Base-by-base conservation (phyloP, 2,113 vertebrate genomes). In the Mus spicilegus region DNA sequence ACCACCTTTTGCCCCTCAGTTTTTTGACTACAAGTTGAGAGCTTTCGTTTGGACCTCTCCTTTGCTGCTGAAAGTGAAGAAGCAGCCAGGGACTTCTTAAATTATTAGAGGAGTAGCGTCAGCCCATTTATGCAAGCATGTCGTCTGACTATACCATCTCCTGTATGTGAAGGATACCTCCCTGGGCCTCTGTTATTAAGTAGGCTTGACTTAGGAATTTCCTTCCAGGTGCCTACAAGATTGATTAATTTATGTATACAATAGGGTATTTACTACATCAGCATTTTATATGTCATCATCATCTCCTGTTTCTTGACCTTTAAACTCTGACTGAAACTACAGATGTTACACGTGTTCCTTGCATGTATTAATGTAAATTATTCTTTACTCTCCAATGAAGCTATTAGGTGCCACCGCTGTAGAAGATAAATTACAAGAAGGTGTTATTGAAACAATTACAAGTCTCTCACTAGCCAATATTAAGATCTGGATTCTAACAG, bases 401-500 rank as follows among this genome's bases (percentile, higher is more conserved):
- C 98, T 99, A 96, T 96, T 99, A 97, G 99, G 99, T 97, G 99
- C 99, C 89, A 99, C 99, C 92, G 99, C 99, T 13, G 97, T 99
- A 65, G 99, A 99, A 98, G 99, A 99, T 97, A 99, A 99, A 97
- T 98, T 99, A 63, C 99, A 99, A 97, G 99, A 99, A 36, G 99
- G 99, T 54, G 99, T 99, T 63, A 98, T 97, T 30, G 99, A 99
- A 96, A 99, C 99, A 0, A 97, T 99, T 46, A 96, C 98, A 93
- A 98, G 98, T 96, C 98, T 99, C 76, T 98, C 94, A 84, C 96
- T 99, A 61, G 99, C 99, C 39, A 98, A 99, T 97, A 99, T 99
- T 96, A 99, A 99, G 98, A 98, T 99, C 96, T 99, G 99, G 99
- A 98, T 99, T 82, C 98, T 99, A 88, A 99, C 99, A 72, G 99